These are phyloP conservation scores for Leucophenga varia DNA, from an alignment of 1,140 invertebrate species.

Conservation along the genomic window DNA sequence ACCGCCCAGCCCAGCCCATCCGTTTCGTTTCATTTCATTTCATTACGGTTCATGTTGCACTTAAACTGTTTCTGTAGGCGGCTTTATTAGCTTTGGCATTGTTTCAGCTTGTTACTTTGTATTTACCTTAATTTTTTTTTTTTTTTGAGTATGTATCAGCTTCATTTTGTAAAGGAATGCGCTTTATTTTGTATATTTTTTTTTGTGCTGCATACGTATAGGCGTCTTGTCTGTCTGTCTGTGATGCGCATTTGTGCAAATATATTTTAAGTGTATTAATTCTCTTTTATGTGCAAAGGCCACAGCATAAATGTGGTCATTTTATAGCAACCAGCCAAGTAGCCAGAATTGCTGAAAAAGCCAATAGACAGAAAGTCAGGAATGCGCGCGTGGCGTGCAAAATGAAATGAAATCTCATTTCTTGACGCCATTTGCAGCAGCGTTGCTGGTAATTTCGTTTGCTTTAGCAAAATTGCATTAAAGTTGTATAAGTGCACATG, in stretches of 20 bases:
- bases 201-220: too few relatives aligned
- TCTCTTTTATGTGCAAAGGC: slow-evolving; percentile 49
- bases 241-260: slow-evolving; percentile 10
- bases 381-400: slow-evolving; percentile 20
- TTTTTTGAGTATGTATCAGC: neutral
- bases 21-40: neutral
- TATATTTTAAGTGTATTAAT: slow-evolving; percentile 50
- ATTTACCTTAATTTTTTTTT: too few relatives aligned
- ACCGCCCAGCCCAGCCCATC: neutral
- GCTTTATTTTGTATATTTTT: slow-evolving; percentile 16
- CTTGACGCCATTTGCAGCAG: neutral
- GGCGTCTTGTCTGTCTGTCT: neutral
- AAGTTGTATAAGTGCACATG: slow-evolving; percentile 54
- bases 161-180: slow-evolving; percentile 51
- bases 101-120: too few relatives aligned
- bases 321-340: neutral
- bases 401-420: neutral
- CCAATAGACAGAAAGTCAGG: slow-evolving; percentile 30
- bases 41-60: neutral
- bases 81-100: too few relatives aligned
- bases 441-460: slow-evolving; percentile 26
- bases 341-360: too few relatives aligned
- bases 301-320: too few relatives aligned
- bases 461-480: slow-evolving; percentile 51
- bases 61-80: too few relatives aligned